These are phyloP conservation scores for Proterorhinus semilunaris DNA, from an alignment of 2,113 vertebrate species.

Conservation along the genomic window DNA sequence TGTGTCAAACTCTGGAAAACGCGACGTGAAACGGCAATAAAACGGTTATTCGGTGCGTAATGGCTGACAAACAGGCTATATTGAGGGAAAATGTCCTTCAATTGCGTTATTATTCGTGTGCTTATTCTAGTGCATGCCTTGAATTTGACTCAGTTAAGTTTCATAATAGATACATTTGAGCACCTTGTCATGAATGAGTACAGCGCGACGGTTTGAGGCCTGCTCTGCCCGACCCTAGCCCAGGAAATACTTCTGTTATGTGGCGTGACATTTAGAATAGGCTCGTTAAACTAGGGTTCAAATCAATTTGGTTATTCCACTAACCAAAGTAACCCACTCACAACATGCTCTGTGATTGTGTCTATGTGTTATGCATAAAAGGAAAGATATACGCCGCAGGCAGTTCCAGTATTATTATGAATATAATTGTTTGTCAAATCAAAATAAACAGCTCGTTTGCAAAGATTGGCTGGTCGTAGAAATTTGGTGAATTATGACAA, in stretches of 20 bases:
- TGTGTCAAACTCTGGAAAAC: conserved; percentile 9
- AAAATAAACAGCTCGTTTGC: no score
- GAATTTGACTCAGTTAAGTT: neutral
- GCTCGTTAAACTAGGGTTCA: neutral
- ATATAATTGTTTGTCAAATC: neutral
- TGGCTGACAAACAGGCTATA: neutral
- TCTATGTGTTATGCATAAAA: neutral
- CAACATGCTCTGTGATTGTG: neutral
- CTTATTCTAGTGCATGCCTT: no score
- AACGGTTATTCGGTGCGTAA: neutral
- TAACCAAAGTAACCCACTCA: conserved; percentile 5
- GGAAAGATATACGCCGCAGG: neutral
- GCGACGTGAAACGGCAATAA: conserved; percentile 8
- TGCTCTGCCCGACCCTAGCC: neutral
- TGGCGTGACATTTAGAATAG: neutral
- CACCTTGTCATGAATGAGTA: neutral
- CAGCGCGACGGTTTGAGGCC: neutral
- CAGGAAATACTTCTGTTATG: conserved; percentile 7
- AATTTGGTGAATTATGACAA: neutral
- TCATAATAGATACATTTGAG: neutral
- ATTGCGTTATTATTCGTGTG: neutral
- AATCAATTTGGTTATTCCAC: conserved; percentile 7
- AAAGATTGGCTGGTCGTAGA: neutral
- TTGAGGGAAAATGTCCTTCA: neutral
- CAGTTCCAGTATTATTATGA: neutral